phyloP scores from a whole-genome alignment of 2,113 vertebrate genomes.

The Vidua macroura region DNA sequence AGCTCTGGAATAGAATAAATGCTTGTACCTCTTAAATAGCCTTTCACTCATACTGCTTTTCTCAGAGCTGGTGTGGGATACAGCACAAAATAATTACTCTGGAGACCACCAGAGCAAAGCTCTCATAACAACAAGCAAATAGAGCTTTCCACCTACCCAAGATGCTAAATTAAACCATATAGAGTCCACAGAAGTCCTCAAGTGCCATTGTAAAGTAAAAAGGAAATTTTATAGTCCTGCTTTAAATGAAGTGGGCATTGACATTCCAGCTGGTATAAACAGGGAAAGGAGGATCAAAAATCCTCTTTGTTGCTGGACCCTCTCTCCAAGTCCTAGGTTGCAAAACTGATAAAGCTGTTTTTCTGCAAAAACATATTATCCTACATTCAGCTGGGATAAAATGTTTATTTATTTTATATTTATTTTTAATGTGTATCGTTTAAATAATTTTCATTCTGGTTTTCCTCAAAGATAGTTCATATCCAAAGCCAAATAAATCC shows the following conservation, averaged over 20 bases:
- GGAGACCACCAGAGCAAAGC: neutral
- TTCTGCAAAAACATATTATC: neutral
- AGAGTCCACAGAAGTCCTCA: neutral
- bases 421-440: neutral
- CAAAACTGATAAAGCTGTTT: neutral
- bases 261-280: neutral
- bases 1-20: conserved; percentile 25
- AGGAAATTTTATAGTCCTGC: neutral
- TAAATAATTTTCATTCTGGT: neutral
- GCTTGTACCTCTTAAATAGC: conserved; percentile 8
- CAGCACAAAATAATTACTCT: conserved; percentile 5
- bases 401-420: neutral
- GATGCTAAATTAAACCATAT: neutral
- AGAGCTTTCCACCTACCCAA: neutral
- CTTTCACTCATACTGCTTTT: neutral
- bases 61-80: neutral
- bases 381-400: neutral
- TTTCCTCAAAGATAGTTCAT: neutral
- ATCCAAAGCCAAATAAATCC: neutral
- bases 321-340: neutral
- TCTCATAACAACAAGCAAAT: neutral
- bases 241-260: neutral
- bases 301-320: neutral
- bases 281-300: neutral
- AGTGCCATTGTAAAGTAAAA: neutral